phyloP scores from a whole-genome alignment of 2,797 vertebrate species.

The Karalla daura region DNA sequence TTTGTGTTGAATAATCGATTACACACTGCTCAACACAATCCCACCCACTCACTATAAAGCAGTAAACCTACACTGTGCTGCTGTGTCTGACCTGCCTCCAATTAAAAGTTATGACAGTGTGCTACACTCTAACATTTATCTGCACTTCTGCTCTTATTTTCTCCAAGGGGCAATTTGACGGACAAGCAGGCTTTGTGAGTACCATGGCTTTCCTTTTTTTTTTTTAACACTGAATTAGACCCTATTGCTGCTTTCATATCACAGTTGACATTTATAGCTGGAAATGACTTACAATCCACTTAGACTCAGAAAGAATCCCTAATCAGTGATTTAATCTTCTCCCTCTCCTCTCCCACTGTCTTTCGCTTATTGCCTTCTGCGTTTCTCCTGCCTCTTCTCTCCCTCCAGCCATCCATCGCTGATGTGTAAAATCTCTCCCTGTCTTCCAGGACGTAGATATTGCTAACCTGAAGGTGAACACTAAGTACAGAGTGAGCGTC shows the following conservation, averaged over 20 bases:
- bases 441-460: slow-evolving; percentile 89
- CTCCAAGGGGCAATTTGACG: slow-evolving; percentile 81
- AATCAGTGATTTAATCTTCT: slow-evolving; percentile 11
- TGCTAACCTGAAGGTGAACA: slow-evolving; percentile 87
- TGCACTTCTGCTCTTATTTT: slow-evolving; percentile 22
- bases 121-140: neutral
- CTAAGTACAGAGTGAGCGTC: slow-evolving; percentile 89
- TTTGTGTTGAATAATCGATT: no score
- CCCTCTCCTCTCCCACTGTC: neutral
- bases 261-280: slow-evolving; percentile 4
- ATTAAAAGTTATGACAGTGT: neutral
- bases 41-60: neutral
- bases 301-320: slow-evolving; percentile 9
- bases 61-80: neutral
- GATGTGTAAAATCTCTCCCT: slow-evolving; percentile 4
- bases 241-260: neutral
- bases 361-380: neutral
- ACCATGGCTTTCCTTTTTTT: slow-evolving; percentile 3
- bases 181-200: slow-evolving; percentile 85
- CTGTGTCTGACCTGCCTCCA: neutral
- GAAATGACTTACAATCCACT: neutral
- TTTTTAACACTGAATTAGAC: slow-evolving; percentile 1
- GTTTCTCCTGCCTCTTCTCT: neutral
- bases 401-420: neutral
- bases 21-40: neutral